Percentiles rank a stretch among this genome's conserved stretches.
These are phyloP conservation scores for Echeneis naucrates DNA, from an alignment of 2,797 vertebrate genomes.

Conservation along the genomic window DNA sequence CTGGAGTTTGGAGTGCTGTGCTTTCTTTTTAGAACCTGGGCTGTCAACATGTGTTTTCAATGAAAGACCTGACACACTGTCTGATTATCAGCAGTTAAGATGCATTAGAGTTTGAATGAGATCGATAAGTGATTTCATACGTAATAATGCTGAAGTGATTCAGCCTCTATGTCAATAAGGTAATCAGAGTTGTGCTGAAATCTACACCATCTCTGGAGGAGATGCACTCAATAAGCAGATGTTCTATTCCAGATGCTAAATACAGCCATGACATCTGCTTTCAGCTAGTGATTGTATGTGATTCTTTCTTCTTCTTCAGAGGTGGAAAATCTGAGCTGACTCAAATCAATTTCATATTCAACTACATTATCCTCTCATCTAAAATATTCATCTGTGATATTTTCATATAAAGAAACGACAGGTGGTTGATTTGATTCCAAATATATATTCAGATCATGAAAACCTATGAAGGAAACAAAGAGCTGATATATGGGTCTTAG, in stretches of 20 bases:
- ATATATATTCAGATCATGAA: slow-evolving; percentile 7
- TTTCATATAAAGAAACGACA: slow-evolving; percentile 17
- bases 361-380: slow-evolving; percentile 3
- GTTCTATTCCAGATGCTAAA: slow-evolving; percentile 33
- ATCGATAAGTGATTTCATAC: slow-evolving; percentile 15
- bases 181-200: slow-evolving; percentile 21
- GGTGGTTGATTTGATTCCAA: background rate
- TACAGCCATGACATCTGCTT: slow-evolving; percentile 4
- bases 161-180: slow-evolving; percentile 23
- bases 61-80: slow-evolving; percentile 3
- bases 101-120: background rate
- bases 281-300: slow-evolving; percentile 24
- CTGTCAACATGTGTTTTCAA: slow-evolving; percentile 46
- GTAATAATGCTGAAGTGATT: slow-evolving; percentile 7
- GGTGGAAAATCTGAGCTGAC: background rate
- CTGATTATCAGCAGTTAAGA: background rate
- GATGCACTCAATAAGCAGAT: slow-evolving; percentile 13
- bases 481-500: background rate
- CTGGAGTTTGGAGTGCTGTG: slow-evolving; percentile 34
- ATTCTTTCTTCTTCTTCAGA: slow-evolving; percentile 12
- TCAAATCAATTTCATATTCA: slow-evolving; percentile 4
- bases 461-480: background rate
- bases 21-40: slow-evolving; percentile 19
- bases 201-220: slow-evolving; percentile 27
- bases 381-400: background rate